A percentile compares a stretch with the other conserved stretches of the same genome.
Evolutionary conservation across 2,888 invertebrate species (phyloP).

Genomic region (Spatulosminthurus flaviceps): DNA sequence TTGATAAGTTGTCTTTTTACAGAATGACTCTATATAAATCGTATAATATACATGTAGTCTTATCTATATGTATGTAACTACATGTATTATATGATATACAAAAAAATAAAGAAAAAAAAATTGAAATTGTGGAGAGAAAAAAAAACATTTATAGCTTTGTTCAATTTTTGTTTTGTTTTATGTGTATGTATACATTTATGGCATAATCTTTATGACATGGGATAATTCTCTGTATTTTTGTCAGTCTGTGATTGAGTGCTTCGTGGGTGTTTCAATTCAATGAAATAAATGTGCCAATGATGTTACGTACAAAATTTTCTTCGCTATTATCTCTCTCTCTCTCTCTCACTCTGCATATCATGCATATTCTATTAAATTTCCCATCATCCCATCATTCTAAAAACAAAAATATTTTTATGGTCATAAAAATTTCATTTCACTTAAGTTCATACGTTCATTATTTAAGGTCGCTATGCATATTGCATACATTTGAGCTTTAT

Average conservation of each 20-base stretch:
- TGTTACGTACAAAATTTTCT: conserved; percentile 6
- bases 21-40: too few relatives aligned
- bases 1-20: too few relatives aligned
- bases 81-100: neutral
- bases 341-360: too few relatives aligned
- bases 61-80: neutral
- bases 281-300: conserved; percentile 46
- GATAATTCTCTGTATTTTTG: conserved; percentile 35
- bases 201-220: conserved; percentile 22
- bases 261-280: conserved; percentile 36
- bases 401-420: too few relatives aligned
- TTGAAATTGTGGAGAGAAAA: neutral
- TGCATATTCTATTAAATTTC: too few relatives aligned
- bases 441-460: too few relatives aligned
- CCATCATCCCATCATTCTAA: too few relatives aligned
- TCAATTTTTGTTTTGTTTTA: neutral
- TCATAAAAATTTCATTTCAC: too few relatives aligned
- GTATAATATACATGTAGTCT: too few relatives aligned
- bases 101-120: neutral
- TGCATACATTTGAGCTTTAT: too few relatives aligned
- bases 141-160: conserved; percentile 5
- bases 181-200: neutral
- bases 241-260: conserved; percentile 40
- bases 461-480: too few relatives aligned
- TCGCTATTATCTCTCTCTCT: neutral